Evolutionary conservation across 2,797 vertebrate species (phyloP).

Genomic region (Tenualosa ilisha): DNA sequence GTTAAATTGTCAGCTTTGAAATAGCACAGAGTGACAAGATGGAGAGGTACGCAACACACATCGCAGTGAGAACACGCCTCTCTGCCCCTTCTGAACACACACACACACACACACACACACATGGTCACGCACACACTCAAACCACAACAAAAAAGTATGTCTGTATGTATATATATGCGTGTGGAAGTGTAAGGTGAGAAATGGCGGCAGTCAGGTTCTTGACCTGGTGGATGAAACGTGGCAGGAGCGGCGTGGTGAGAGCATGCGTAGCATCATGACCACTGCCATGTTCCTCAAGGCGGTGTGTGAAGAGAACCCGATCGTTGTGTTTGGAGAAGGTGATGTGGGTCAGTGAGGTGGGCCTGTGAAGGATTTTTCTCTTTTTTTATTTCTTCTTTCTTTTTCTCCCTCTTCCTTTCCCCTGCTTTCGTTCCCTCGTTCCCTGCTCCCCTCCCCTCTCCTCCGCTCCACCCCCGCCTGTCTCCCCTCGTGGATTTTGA

Average conservation of each 20-base stretch:
- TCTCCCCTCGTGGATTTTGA: constrained; percentile 38
- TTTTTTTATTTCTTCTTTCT: constrained; percentile 28
- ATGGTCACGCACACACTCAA: not conserved
- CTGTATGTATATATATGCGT: no score
- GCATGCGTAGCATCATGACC: constrained; percentile 38
- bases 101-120: no score
- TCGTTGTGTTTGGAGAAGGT: constrained; percentile 65
- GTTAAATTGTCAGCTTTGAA: constrained; percentile 83
- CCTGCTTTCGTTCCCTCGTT: constrained; percentile 33
- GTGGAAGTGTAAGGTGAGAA: constrained; percentile 54
- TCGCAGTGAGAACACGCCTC: constrained; percentile 56
- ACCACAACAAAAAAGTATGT: constrained; percentile 45
- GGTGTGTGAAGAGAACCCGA: constrained; percentile 61
- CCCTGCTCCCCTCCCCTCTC: constrained; percentile 11
- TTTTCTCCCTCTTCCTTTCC: not conserved
- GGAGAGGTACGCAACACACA: constrained; percentile 67
- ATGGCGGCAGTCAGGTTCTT: constrained; percentile 59
- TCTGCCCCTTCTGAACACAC: constrained; percentile 44
- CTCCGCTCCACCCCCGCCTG: constrained; percentile 23
- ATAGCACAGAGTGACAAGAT: constrained; percentile 74
- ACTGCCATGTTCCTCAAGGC: constrained; percentile 62
- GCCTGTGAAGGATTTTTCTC: constrained; percentile 54
- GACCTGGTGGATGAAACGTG: constrained; percentile 60
- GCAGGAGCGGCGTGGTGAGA: constrained; percentile 46
- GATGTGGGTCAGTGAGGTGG: constrained; percentile 61